Evolutionary conservation across 2,797 vertebrate species (phyloP).

Genomic region (Epinephelus malabaricus): DNA sequence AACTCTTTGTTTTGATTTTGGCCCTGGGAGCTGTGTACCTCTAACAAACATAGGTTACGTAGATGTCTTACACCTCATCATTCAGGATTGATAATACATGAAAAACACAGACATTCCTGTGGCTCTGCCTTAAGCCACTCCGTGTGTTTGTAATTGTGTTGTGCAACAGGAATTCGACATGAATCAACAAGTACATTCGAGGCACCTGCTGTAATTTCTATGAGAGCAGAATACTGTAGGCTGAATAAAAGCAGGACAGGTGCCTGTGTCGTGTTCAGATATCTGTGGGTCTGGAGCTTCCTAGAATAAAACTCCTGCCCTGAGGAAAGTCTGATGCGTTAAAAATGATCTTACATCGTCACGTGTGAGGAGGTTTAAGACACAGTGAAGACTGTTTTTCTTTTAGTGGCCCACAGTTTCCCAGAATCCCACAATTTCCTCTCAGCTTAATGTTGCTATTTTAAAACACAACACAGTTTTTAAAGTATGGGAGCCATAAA

Average conservation of each 20-base stretch:
- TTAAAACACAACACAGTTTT: background rate
- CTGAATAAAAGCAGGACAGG: slow-evolving; percentile 25
- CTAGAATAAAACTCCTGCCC: background rate
- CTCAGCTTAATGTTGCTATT: background rate
- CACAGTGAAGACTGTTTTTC: background rate
- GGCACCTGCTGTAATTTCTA: slow-evolving; percentile 55
- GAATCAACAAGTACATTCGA: slow-evolving; percentile 38
- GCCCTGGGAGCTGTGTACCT: background rate
- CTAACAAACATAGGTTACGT: slow-evolving; percentile 7
- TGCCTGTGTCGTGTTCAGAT: slow-evolving; percentile 13
- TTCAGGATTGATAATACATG: slow-evolving; percentile 22
- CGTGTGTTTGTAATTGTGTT: slow-evolving; percentile 33
- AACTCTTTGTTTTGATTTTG: background rate
- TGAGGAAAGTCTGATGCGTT: background rate
- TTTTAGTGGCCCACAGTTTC: background rate
- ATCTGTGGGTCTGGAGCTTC: background rate
- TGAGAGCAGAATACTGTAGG: background rate
- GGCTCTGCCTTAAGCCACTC: slow-evolving; percentile 44
- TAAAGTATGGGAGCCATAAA: background rate
- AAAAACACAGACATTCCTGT: slow-evolving; percentile 76
- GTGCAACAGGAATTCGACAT: slow-evolving; percentile 37
- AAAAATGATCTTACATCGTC: background rate
- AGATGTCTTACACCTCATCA: slow-evolving; percentile 15
- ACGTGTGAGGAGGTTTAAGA: background rate
- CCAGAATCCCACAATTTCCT: background rate